Conservation (phyloP, 2,113 vertebrate species). For the Illadopsis cleaveri region DNA sequence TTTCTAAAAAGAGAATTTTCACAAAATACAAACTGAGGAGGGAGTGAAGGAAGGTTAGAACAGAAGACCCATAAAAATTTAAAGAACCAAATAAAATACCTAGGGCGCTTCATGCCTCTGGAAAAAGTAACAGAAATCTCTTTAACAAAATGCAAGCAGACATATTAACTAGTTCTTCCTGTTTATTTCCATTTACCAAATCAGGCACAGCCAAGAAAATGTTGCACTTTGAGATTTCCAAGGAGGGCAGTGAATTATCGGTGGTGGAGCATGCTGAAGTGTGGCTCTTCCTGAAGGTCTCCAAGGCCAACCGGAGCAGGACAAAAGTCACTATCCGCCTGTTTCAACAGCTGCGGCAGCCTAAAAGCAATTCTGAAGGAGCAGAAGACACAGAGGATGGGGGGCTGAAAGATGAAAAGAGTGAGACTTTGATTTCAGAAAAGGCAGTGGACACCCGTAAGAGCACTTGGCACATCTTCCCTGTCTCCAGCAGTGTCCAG, state of each 20-base stretch:
- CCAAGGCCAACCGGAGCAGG: constrained; percentile 90
- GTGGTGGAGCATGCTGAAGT: constrained; percentile 92
- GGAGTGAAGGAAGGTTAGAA: neutral
- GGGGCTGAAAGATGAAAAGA: constrained; percentile 67
- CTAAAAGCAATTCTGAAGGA: constrained; percentile 59
- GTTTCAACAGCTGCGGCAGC: constrained; percentile 78
- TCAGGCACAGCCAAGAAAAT: constrained; percentile 84
- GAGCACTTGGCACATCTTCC: constrained; percentile 95
- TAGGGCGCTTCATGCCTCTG: neutral
- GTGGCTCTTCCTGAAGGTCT: constrained; percentile 93
- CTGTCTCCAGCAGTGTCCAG: constrained; percentile 86
- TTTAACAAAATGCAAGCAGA: neutral
- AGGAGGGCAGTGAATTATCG: constrained; percentile 86
- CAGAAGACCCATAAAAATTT: neutral
- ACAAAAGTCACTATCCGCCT: constrained; percentile 89
- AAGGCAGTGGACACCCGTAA: constrained; percentile 92
- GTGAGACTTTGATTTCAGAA: constrained; percentile 82
- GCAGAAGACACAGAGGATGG: constrained; percentile 70
- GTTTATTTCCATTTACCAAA: constrained; percentile 61
- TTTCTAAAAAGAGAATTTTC: neutral
- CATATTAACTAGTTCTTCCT: constrained; percentile 53
- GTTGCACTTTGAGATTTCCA: constrained; percentile 92
- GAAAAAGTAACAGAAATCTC: neutral
- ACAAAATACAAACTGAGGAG: neutral
- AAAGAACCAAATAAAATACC: neutral